Base-by-base conservation (phyloP, 37 sponge, comb jelly and placozoan genomes). In the Eunapius fragilis region DNA sequence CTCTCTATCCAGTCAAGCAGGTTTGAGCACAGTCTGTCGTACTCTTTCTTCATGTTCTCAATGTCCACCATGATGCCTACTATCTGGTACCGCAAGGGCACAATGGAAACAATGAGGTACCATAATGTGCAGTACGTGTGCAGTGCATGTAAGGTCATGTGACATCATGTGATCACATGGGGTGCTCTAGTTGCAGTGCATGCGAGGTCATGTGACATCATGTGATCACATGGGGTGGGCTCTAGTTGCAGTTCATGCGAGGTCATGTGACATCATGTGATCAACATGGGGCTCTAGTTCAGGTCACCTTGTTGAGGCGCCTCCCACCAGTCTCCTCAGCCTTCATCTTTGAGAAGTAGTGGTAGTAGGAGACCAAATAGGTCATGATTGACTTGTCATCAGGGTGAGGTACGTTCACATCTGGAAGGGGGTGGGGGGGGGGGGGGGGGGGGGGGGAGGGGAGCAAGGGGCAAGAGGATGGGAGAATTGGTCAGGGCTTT, bases 341-440 rank as follows among this genome's bases (percentile, higher is more conserved):
- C 77, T 95, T 96, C 88, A 98, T 87, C 75, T 94, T 92, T 33
- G 97, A 91, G 83, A 98, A 98, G 90, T 94, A 96, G 87, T 98
- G 95, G 84, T 98, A 98, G 85, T 96, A 95, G 72, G 97, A 80
- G 45, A 95, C 97, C 27, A 98, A 87, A 68, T 98, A 95, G 2
- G 99, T 98, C 95, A 98, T 98, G 86, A 98, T 89, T 45, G 95
- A 94, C 87, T 96, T 98, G 84, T 98, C 99, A 74, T 98, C 99
- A 33, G 97, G 99, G 28, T 91, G 76, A 36, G 87, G 77, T 14
- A 95, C 92, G 79, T 93, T 91, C 68, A 98, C 91, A 75, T 98
- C 96, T 90, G 69, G 31, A 6, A 24, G 75, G 31, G 1, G 69
- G 26, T 17, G 80, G 68, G 14, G 11, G 32, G 2, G 30, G 2